phyloP scores from a whole-genome alignment of 2,888 invertebrate species.

The Dasysyrphus tricinctus region DNA sequence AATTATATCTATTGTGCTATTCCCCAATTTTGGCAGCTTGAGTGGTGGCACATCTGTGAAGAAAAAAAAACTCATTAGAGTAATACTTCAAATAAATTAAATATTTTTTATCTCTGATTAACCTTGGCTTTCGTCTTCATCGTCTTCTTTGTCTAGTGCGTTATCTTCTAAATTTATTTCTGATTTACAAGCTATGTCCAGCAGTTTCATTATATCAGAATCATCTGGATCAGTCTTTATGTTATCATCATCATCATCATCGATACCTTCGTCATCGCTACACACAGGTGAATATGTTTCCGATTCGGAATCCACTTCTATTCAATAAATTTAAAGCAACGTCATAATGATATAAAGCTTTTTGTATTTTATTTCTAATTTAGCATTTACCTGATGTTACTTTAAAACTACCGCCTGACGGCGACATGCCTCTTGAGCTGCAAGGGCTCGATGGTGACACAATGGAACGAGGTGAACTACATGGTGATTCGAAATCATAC shows the following conservation, averaged over 20 bases:
- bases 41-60: constrained; percentile 78
- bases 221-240: constrained; percentile 75
- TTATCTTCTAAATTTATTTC: constrained; percentile 80
- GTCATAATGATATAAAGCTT: neutral
- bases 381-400: constrained; percentile 44
- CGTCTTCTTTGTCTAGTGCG: constrained; percentile 81
- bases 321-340: constrained; percentile 13
- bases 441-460: constrained; percentile 81
- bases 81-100: neutral
- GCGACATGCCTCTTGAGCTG: constrained; percentile 82
- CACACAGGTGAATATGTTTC: constrained; percentile 83
- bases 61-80: neutral
- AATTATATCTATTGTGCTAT: constrained; percentile 80
- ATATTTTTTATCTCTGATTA: neutral
- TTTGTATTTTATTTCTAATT: too few species aligned
- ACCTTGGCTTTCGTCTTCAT: constrained; percentile 80
- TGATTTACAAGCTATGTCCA: constrained; percentile 79
- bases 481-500: constrained; percentile 81
- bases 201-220: constrained; percentile 81
- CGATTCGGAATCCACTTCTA: constrained; percentile 75
- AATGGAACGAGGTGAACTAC: constrained; percentile 81
- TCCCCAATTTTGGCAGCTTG: constrained; percentile 77
- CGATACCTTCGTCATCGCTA: constrained; percentile 82
- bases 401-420: constrained; percentile 78
- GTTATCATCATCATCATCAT: constrained; percentile 69